Conservation (phyloP, 1,140 invertebrate species). For the Trichomalopsis sarcophagae region DNA sequence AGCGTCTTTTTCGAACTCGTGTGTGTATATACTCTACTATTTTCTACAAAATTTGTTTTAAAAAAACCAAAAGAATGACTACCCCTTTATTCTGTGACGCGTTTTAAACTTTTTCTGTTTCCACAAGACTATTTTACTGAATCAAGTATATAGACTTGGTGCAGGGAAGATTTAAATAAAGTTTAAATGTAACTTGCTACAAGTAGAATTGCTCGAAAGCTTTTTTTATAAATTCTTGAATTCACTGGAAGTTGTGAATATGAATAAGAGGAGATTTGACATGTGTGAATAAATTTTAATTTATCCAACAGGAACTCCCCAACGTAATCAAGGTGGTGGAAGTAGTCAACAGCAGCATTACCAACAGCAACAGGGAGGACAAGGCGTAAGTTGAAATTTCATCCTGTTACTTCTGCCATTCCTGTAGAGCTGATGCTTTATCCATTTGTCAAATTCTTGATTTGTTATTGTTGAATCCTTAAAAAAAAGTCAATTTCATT, state of each 20-base stretch:
- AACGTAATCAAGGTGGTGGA: constrained; percentile 38
- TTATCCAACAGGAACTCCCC: constrained; percentile 37
- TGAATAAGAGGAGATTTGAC: neutral
- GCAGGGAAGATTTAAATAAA: constrained; percentile 41
- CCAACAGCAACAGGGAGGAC: constrained; percentile 51
- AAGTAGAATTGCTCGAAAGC: no score
- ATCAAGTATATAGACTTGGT: constrained; percentile 25
- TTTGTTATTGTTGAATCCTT: neutral
- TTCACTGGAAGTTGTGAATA: no score
- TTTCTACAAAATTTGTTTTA: neutral
- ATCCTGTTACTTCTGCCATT: neutral
- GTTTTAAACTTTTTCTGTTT: no score
- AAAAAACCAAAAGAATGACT: neutral
- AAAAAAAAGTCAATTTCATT: neutral
- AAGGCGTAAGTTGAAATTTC: constrained; percentile 55
- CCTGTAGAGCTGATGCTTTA: constrained; percentile 16
- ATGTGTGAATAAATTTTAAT: neutral
- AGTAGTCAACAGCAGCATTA: constrained; percentile 13
- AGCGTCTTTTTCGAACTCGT: neutral
- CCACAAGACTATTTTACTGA: neutral
- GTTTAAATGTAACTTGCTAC: neutral
- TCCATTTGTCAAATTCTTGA: neutral
- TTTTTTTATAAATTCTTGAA: neutral
- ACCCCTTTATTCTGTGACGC: no score
- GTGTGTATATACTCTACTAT: no score